Evolutionary conservation across 1,140 invertebrate species (phyloP).

Genomic region (Drosophila albomicans): DNA sequence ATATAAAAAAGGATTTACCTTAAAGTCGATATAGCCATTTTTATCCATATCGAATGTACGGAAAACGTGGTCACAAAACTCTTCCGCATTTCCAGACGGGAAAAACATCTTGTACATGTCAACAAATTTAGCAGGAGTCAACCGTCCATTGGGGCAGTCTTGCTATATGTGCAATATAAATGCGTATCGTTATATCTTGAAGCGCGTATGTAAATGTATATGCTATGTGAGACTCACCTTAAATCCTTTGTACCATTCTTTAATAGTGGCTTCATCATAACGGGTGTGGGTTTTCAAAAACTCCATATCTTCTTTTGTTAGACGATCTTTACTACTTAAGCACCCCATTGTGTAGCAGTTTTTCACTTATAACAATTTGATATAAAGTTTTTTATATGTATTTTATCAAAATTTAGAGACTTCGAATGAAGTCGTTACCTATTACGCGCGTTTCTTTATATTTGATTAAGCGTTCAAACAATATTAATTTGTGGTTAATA

Average conservation of each 20-base stretch:
- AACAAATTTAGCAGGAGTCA: slow-evolving; percentile 99
- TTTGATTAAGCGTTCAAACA: slow-evolving; percentile 55
- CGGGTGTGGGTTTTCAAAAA: slow-evolving; percentile 97
- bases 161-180: slow-evolving; percentile 88
- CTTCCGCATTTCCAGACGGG: slow-evolving; percentile 98
- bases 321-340: slow-evolving; percentile 96
- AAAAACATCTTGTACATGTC: slow-evolving; percentile 99
- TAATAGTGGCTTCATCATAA: slow-evolving; percentile 98
- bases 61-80: slow-evolving; percentile 99
- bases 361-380: slow-evolving; percentile 69
- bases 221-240: slow-evolving; percentile 89
- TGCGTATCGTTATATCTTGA: slow-evolving; percentile 34
- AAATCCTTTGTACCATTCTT: slow-evolving; percentile 99
- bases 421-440: slow-evolving; percentile 50
- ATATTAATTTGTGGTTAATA: slow-evolving; percentile 57
- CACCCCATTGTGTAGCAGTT: slow-evolving; percentile 90
- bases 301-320: slow-evolving; percentile 98
- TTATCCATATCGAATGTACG: slow-evolving; percentile 99
- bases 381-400: slow-evolving; percentile 47
- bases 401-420: slow-evolving; percentile 54
- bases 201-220: slow-evolving; percentile 8
- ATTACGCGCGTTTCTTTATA: slow-evolving; percentile 62
- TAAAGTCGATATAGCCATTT: slow-evolving; percentile 99
- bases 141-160: slow-evolving; percentile 99
- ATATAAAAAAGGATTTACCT: slow-evolving; percentile 87